These are phyloP conservation scores for Vollenhovia emeryi DNA, from an alignment of 1,140 invertebrate genomes.

Conservation along the genomic window DNA sequence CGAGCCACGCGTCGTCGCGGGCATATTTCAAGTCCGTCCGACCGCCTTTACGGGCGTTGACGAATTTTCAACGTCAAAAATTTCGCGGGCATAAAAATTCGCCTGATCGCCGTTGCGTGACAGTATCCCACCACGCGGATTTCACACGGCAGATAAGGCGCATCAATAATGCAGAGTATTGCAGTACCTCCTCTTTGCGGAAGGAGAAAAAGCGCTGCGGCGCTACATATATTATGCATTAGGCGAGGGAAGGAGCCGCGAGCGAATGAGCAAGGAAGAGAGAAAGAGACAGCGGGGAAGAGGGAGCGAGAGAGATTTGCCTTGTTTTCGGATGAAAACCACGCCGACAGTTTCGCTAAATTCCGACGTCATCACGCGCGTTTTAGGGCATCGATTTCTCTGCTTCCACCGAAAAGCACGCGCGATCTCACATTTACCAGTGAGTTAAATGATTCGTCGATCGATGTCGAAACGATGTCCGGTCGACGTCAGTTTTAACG, in stretches of 20 bases:
- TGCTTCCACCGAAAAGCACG: not conserved
- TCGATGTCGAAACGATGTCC: no score
- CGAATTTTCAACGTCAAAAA: not conserved
- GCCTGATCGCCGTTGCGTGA: not conserved
- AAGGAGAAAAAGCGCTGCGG: constrained; percentile 34
- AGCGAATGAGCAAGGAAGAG: not conserved
- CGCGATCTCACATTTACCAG: no score
- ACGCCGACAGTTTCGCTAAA: not conserved
- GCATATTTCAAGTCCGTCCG: not conserved
- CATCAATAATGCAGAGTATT: constrained; percentile 46
- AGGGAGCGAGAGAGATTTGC: not conserved
- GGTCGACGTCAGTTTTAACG: no score
- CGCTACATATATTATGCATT: constrained; percentile 53
- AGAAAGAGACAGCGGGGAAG: not conserved
- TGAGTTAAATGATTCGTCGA: no score
- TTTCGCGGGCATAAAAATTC: not conserved
- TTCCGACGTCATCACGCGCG: not conserved
- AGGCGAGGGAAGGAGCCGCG: constrained; percentile 13
- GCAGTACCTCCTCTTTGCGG: not conserved
- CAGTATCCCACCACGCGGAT: not conserved
- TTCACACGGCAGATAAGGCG: constrained; percentile 22
- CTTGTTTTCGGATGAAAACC: constrained; percentile 19
- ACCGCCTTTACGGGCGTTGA: not conserved
- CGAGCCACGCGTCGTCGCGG: not conserved
- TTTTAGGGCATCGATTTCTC: constrained; percentile 12